Base-by-base conservation (phyloP, 2,888 invertebrate species). In the Crioceris asparagi region DNA sequence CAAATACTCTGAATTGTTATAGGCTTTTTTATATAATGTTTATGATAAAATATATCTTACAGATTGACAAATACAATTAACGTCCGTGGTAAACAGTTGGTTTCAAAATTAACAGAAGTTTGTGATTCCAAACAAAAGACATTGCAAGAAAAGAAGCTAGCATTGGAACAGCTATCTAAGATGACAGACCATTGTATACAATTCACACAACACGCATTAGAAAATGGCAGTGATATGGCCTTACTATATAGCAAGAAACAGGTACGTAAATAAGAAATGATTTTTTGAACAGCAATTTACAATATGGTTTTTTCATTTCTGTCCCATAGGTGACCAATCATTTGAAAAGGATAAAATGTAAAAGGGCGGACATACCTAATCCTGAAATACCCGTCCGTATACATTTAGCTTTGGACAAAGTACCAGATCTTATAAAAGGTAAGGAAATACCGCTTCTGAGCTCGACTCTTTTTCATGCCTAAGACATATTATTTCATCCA, bases 111-210 rank as follows among this genome's bases (percentile, higher is more conserved):
- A 35, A 84, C 81, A 59, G 85, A 87, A 64, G 81, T 83, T 2
- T 82, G 82, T 51, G 77, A 78, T 52, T 74, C 76, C 32, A 83
- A 83, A 49, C 75, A 82, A 47, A 82, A 80, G 58, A 85, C 88
- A 29, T 68, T 91, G 29, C 77, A 77, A 51, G 83, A 87, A 65
- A 91, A 91, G 64, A 84, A 85, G 61, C 73, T 79, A 35, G 88
- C 88, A 31, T 66, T 91, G 31, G 79, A 84, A 57, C 78, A 83
- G 56, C 70, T 90, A 10, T 83, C 86, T 1, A 77, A 78, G 57
- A 80, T 87, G 61, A 85, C 91, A 11, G 87, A 90, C 67, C 87
- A 92, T 67, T 87, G 87, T 62, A 82, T 90, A 49, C 75, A 77
- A 47, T 90, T 91, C 66, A 86, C 88, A 38, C 75, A 77, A 55